phyloP scores from a whole-genome alignment of 2,797 vertebrate genomes.

The Thaleichthys pacificus region DNA sequence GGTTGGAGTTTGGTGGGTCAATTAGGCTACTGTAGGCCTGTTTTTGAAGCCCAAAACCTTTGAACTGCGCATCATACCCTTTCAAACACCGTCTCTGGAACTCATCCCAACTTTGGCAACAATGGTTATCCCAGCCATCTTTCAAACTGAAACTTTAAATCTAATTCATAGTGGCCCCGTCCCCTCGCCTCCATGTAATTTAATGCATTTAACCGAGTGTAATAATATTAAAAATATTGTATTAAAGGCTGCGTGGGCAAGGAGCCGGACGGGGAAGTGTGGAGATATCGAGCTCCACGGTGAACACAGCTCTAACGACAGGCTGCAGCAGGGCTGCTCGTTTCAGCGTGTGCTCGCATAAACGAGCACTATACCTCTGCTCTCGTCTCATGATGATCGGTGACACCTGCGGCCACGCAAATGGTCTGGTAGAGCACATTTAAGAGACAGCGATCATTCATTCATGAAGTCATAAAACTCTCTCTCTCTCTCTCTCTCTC shows the following conservation, averaged over 20 bases:
- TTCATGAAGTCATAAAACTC: not conserved
- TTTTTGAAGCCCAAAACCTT: not conserved
- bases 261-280: not conserved
- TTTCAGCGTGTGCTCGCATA: not conserved
- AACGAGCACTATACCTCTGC: not conserved
- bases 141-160: too few relatives aligned
- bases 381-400: not conserved
- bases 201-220: too few relatives aligned
- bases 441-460: not conserved
- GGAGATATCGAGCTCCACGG: not conserved
- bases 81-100: not conserved
- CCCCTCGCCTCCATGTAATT: too few relatives aligned
- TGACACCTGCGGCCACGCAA: conserved; percentile 10
- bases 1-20: not conserved
- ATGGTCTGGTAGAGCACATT: not conserved
- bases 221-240: not conserved
- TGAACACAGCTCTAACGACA: too few relatives aligned
- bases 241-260: not conserved
- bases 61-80: not conserved
- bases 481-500: not conserved
- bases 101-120: not conserved
- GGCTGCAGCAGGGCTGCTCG: not conserved
- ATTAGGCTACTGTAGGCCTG: not conserved
- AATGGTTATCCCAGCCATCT: not conserved
- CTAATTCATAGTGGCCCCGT: too few relatives aligned